Conservation (phyloP, 2,113 vertebrate species). For the Tauraco erythrolophus region DNA sequence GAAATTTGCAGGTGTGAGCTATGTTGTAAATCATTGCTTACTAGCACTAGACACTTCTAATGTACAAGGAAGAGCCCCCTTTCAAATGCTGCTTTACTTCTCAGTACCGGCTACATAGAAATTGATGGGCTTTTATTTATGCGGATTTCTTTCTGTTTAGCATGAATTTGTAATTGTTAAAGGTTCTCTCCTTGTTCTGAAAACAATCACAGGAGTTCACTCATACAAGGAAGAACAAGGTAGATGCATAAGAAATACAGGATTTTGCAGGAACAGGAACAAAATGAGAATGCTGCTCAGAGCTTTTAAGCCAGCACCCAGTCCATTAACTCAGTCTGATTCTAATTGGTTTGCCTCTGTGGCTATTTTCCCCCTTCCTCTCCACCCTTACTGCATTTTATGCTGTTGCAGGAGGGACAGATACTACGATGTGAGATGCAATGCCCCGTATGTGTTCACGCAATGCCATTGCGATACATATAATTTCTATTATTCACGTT, state of each 20-base stretch:
- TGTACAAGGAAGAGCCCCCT: neutral
- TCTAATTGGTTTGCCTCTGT: neutral
- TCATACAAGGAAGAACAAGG: neutral
- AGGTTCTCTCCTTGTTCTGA: neutral
- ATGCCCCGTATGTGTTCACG: accelerated
- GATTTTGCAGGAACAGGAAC: neutral
- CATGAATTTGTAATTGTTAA: neutral
- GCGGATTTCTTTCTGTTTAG: neutral
- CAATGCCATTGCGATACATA: neutral
- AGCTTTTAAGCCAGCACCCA: neutral
- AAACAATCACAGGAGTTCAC: neutral
- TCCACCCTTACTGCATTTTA: neutral
- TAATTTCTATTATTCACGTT: neutral
- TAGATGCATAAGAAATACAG: neutral
- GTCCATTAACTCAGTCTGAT: neutral
- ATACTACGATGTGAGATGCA: neutral
- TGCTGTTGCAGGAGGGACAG: neutral
- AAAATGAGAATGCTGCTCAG: neutral
- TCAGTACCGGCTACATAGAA: neutral
- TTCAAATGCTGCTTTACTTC: neutral
- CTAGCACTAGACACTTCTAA: neutral
- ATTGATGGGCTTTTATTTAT: neutral
- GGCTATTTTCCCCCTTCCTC: neutral
- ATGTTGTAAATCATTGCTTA: neutral
- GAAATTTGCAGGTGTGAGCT: neutral